Base-by-base conservation (phyloP, 2,113 vertebrate species). In the Anarrhichthys ocellatus region DNA sequence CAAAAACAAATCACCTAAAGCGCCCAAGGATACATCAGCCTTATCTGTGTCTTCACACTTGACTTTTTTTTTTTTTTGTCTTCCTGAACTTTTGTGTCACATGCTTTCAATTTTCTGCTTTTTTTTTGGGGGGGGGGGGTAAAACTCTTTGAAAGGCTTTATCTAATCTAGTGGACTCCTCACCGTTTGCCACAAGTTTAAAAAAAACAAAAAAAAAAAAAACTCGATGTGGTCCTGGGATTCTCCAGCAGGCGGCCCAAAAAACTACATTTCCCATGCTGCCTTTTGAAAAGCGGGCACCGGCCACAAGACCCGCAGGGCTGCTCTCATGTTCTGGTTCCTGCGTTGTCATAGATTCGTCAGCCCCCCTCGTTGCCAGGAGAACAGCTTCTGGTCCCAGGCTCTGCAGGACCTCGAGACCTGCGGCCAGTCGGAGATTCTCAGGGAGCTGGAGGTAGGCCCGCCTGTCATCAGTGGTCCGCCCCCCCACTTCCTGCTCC, bases 391-490 rank as follows among this genome's bases (percentile, higher is more conserved):
- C 94, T 99, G 98, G 98, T 96, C 95, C 83, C 98, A 98, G 93
- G 97, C 97, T 89, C 94, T 99, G 82, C 98, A 98, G 93, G 98
- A 99, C 94, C 96, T 99, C 88, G 96, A 99, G 96, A 98, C 98
- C 59, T 99, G 98, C 17, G 98, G 98, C 83, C 98, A 99, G 94
- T 98, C 97, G 2, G 98, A 98, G 92, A 97, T 99, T 92, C 96
- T 99, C 91, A 95, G 98, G 94, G 98, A 99, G 84, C 96, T 99
- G 88, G 98, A 99, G 97, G 98, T 99, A 97, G 89, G 91, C 46
- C 54, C 1, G 10, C 8, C 27, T 38, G 78, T 78, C 50, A 18
- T 9, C 44, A 38, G 36, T 38, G 36, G 15, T 46, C 58, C 63
- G 5, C 0, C 76, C 11, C 63, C 24, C 44, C 58, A 38, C 15